Conservation (phyloP, 2,888 invertebrate species). For the Catocala fraxini region DNA sequence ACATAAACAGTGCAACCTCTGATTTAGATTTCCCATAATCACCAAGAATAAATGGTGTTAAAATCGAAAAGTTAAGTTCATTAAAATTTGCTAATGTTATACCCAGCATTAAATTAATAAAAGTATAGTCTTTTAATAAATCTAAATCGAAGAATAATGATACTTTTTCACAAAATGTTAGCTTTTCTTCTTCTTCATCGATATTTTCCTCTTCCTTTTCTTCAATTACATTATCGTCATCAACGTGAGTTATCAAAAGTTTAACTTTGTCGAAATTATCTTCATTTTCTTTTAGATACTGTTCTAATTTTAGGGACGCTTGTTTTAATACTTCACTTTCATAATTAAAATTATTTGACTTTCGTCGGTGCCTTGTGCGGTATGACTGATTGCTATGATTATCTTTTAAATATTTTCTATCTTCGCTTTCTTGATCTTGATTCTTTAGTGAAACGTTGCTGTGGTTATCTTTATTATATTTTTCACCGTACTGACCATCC, state of each 20-base stretch:
- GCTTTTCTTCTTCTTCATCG: conserved; percentile 59
- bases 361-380: conserved; percentile 70
- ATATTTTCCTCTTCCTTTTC: conserved; percentile 51
- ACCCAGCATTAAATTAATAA: conserved; percentile 91
- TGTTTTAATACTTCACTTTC: conserved; percentile 88
- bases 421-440: conserved; percentile 73
- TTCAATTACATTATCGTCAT: conserved; percentile 64
- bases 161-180: conserved; percentile 86
- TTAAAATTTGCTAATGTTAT: conserved; percentile 91
- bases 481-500: conserved; percentile 77
- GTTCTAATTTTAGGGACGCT: conserved; percentile 84
- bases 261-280: conserved; percentile 67
- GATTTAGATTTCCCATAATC: conserved; percentile 89
- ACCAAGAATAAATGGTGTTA: conserved; percentile 91
- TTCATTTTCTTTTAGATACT: conserved; percentile 80
- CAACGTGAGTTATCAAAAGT: conserved; percentile 64
- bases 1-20: conserved; percentile 91
- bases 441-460: conserved; percentile 76
- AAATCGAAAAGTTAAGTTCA: conserved; percentile 91
- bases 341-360: conserved; percentile 87
- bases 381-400: conserved; percentile 81
- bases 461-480: conserved; percentile 77
- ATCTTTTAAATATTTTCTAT: conserved; percentile 79
- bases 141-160: conserved; percentile 91
- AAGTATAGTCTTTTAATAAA: conserved; percentile 90